Percentiles rank a stretch among this genome's conserved stretches.
Conservation (phyloP, 2,888 invertebrate genomes). For the Thymelicus acteon region DNA sequence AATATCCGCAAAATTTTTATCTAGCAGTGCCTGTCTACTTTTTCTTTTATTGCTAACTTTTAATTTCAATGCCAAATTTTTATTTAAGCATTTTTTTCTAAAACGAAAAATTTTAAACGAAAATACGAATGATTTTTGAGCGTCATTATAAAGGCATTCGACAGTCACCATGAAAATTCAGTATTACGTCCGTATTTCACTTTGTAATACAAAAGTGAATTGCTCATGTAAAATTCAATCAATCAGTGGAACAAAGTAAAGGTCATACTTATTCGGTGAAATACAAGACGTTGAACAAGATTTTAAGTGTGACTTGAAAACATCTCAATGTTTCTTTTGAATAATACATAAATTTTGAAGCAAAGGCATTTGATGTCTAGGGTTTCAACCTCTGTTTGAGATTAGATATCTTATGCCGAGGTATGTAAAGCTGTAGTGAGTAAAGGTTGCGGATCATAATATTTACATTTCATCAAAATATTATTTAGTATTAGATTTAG, state of each 20-base stretch:
- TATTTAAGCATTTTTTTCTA: too few relatives aligned
- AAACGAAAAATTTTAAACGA: too few relatives aligned
- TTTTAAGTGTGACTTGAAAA: constrained; percentile 31
- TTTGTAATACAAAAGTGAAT: not conserved
- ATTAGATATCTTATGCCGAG: constrained; percentile 1
- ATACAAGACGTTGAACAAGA: constrained; percentile 24
- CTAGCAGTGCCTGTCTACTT: too few relatives aligned
- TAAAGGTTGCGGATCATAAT: not conserved
- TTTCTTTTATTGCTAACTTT: too few relatives aligned
- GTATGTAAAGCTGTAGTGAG: not conserved
- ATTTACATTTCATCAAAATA: not conserved
- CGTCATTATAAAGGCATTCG: too few relatives aligned
- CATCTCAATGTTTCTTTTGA: constrained; percentile 26
- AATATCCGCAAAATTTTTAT: too few relatives aligned
- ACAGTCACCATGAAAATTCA: not conserved
- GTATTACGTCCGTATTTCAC: not conserved
- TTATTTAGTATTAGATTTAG: not conserved
- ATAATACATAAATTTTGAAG: constrained; percentile 17
- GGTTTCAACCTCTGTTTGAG: constrained; percentile 8
- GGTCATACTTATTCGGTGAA: constrained; percentile 25
- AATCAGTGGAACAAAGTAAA: constrained; percentile 28
- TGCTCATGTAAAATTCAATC: constrained; percentile 31
- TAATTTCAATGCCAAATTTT: too few relatives aligned
- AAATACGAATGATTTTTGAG: too few relatives aligned
- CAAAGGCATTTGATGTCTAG: constrained; percentile 10